Evolutionary conservation across 2,888 invertebrate genomes (phyloP), one percentile per base, ranked within the genome.

Genomic region (Pasiphila rectangulata): DNA sequence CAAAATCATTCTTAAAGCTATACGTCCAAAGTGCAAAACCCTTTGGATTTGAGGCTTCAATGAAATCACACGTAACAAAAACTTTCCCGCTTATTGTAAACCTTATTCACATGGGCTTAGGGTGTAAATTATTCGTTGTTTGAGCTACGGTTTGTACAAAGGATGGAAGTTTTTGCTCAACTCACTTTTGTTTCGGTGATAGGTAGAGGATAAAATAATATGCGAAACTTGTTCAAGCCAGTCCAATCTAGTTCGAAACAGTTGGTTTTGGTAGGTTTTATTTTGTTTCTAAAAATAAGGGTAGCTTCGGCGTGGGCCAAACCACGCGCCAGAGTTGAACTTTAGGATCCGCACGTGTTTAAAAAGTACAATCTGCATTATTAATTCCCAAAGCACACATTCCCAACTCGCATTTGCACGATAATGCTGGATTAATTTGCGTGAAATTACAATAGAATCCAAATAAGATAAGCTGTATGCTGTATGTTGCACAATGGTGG

Each of bases 181-280:
- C 64, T 71, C 65, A 75, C 68, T 75, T 73, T 72, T 78, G 79
- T 79, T 75, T 72, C 62, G 62, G 64, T 69, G 72, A 75, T 72
- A 71, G 67, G n/a, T n/a, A n/a, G n/a, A 64, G 72, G 67, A 76
- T 79, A 82, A 80, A n/a, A 79, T 81, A 79, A 75, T 78, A 79
- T 78, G 72, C 64, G 59, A 59, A 72, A 78, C 70, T 71, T 69
- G 74, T 78, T 80, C 69, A 57, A 64, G 66, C 59, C 59, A 61
- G 75, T 72, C 73, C 71, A 72, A 73, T 72, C 65, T 41, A 69
- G 73, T 75, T 76, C 56, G 54, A 64, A 73, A 69, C 67, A 62
- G 64, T 67, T 68, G 63, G 61, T 68, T 76, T 73, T 75, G 71
- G 74, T 73, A 71, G 69, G 69, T 72, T 67, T 62, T 56, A 32